Conservation (phyloP, 2,888 invertebrate genomes). For the Carterocephalus palaemon region DNA sequence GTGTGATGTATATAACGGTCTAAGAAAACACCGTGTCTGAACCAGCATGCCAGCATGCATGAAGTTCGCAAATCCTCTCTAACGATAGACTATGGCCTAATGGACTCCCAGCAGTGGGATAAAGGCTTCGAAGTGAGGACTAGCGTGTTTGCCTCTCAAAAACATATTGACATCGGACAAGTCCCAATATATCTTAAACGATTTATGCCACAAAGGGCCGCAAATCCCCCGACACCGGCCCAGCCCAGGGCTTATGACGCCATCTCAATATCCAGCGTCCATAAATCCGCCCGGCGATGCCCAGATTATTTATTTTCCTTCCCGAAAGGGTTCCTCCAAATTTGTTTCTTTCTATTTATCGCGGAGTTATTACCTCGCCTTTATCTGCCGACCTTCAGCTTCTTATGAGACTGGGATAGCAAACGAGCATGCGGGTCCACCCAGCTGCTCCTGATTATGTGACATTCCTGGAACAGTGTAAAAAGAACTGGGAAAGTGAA, state of each 20-base stretch:
- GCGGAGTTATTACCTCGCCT: neutral
- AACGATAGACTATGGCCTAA: too few species aligned
- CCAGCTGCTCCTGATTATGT: too few species aligned
- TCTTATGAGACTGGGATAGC: neutral
- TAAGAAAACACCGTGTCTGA: too few species aligned
- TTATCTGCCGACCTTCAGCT: neutral
- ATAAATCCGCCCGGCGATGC: conserved; percentile 9
- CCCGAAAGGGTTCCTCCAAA: conserved; percentile 4
- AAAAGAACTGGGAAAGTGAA: too few species aligned
- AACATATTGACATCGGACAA: neutral
- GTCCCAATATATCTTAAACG: neutral
- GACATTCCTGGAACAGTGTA: too few species aligned
- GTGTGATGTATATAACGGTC: too few species aligned
- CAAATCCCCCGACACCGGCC: conserved; percentile 9
- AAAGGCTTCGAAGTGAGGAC: too few species aligned
- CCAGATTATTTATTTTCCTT: conserved; percentile 8
- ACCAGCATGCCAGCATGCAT: too few species aligned
- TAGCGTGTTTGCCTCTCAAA: too few species aligned
- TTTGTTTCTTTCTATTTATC: conserved; percentile 1
- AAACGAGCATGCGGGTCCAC: too few species aligned
- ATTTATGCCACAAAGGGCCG: neutral
- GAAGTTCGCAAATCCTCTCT: too few species aligned
- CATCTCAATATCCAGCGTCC: conserved; percentile 12
- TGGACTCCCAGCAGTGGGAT: too few species aligned
- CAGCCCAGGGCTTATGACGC: conserved; percentile 18